A percentile compares a stretch with the other conserved stretches of the same genome.
These are phyloP conservation scores for Mermis nigrescens DNA, from an alignment of 2,888 invertebrate species.

Conservation along the genomic window DNA sequence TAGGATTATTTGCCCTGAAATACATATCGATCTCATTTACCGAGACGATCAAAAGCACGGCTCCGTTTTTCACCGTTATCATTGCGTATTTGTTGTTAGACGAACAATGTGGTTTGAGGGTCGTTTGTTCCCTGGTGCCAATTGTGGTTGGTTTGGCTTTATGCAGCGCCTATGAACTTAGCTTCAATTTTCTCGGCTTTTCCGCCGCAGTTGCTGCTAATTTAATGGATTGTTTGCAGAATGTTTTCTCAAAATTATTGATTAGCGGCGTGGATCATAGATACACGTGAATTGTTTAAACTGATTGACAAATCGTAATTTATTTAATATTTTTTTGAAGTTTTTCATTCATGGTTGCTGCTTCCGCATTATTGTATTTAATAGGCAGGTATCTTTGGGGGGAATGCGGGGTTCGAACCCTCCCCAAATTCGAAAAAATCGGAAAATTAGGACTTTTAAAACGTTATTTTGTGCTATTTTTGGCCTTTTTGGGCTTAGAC, in stretches of 20 bases:
- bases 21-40: conserved; percentile 61
- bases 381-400: no score
- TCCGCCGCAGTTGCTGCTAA: conserved; percentile 56
- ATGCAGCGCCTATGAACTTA: conserved; percentile 55
- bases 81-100: conserved; percentile 44
- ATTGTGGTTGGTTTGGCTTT: conserved; percentile 56
- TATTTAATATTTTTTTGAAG: conserved; percentile 35
- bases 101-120: conserved; percentile 47
- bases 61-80: conserved; percentile 55
- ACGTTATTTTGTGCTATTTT: no score
- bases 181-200: conserved; percentile 52
- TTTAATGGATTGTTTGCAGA: conserved; percentile 56
- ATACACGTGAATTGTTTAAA: no score
- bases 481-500: no score
- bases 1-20: conserved; percentile 53
- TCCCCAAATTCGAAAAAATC: no score
- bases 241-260: conserved; percentile 56
- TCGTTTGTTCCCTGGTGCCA: conserved; percentile 51
- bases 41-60: conserved; percentile 59
- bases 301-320: no score
- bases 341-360: background rate
- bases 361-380: no score
- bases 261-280: conserved; percentile 53
- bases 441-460: no score
- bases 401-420: no score